These are phyloP conservation scores for Idris sp. DNA, from an alignment of 1,140 invertebrate genomes.

Conservation along the genomic window DNA sequence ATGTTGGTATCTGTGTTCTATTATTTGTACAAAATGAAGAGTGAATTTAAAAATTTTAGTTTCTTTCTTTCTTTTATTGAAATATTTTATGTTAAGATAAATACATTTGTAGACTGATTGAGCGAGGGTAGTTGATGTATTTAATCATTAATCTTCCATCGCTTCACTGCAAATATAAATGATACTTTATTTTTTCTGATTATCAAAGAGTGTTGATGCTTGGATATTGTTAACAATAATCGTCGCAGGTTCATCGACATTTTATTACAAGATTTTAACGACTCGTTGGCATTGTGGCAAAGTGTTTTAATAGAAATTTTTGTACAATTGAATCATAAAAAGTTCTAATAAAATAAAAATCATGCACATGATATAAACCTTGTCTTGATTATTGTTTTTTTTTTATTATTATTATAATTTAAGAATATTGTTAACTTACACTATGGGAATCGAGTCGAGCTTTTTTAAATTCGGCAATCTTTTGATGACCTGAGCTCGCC, in stretches of 20 bases:
- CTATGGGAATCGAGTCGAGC: conserved; percentile 80
- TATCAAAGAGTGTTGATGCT: neutral
- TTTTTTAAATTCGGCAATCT: conserved; percentile 82
- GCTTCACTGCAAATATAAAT: conserved; percentile 51
- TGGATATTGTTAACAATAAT: conserved; percentile 9
- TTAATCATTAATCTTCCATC: conserved; percentile 49
- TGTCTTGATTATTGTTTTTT: too few relatives aligned
- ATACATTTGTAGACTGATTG: neutral
- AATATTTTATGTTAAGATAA: conserved; percentile 7
- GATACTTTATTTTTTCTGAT: conserved; percentile 36
- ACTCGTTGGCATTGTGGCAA: conserved; percentile 39
- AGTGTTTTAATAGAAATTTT: conserved; percentile 43
- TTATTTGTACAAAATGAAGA: conserved; percentile 23
- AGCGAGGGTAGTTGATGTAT: neutral
- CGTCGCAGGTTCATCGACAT: conserved; percentile 11
- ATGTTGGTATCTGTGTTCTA: too few relatives aligned
- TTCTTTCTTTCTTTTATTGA: conserved; percentile 3
- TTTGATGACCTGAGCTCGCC: conserved; percentile 79
- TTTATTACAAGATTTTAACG: conserved; percentile 49
- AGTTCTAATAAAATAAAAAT: too few relatives aligned
- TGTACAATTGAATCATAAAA: too few relatives aligned
- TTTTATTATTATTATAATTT: too few relatives aligned
- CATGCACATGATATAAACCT: too few relatives aligned
- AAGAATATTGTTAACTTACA: too few relatives aligned
- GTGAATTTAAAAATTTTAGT: neutral